A percentile compares a stretch with the other conserved stretches of the same genome.
Evolutionary conservation across 2,888 invertebrate genomes (phyloP).

Genomic region (Apantesis nais): DNA sequence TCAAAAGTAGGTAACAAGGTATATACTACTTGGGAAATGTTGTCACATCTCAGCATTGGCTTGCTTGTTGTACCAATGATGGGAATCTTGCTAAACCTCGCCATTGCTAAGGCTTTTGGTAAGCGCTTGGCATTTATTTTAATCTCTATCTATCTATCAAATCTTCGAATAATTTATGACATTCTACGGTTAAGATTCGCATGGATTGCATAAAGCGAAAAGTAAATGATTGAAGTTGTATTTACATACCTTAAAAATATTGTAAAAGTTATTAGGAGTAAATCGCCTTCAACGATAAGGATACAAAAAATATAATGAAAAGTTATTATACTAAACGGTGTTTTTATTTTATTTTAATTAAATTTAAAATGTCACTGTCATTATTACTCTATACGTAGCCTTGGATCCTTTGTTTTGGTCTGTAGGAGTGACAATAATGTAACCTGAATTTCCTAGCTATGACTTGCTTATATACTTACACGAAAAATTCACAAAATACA

Average conservation of each 20-base stretch:
- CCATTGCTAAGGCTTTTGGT: conserved; percentile 94
- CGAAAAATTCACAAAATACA: not conserved
- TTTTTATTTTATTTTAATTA: too few relatives aligned
- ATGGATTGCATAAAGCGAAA: too few relatives aligned
- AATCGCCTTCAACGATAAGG: too few relatives aligned
- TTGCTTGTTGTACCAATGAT: conserved; percentile 90
- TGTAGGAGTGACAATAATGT: not conserved
- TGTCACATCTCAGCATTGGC: conserved; percentile 88
- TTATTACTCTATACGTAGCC: too few relatives aligned
- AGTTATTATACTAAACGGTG: too few relatives aligned
- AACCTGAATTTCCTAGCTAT: not conserved
- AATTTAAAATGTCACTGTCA: too few relatives aligned
- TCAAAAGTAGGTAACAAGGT: conserved; percentile 79
- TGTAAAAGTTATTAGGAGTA: not conserved
- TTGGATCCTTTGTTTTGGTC: too few relatives aligned
- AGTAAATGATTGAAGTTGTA: not conserved
- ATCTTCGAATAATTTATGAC: too few relatives aligned
- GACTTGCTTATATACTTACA: not conserved
- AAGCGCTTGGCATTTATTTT: too few relatives aligned
- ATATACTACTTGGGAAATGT: conserved; percentile 81
- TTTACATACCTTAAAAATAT: not conserved
- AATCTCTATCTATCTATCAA: too few relatives aligned
- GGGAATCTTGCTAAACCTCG: conserved; percentile 91
- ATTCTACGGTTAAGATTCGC: too few relatives aligned
- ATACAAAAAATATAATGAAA: too few relatives aligned